Evolutionary conservation across 2,888 invertebrate genomes (phyloP).

Genomic region (Archips crataeganus): DNA sequence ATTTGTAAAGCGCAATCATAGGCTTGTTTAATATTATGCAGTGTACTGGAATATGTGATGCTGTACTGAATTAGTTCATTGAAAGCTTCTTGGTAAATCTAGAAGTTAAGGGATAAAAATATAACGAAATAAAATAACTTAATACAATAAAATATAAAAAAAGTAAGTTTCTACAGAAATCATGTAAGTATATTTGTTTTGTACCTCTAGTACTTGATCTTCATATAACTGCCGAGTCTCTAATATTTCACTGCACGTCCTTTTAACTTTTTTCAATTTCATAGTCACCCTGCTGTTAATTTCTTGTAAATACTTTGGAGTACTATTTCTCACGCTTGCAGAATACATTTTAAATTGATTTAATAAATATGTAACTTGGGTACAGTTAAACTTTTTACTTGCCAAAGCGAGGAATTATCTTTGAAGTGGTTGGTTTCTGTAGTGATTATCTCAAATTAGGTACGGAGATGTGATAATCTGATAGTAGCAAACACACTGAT

Average conservation of each 20-base stretch:
- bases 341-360: constrained; percentile 25
- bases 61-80: constrained; percentile 63
- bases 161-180: neutral
- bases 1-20: constrained; percentile 72
- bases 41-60: constrained; percentile 67
- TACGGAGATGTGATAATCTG: neutral
- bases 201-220: constrained; percentile 69
- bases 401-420: constrained; percentile 1
- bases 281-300: constrained; percentile 59
- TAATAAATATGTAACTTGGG: neutral
- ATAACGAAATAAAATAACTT: neutral
- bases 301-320: constrained; percentile 69
- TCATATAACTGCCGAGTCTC: constrained; percentile 64
- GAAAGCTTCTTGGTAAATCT: constrained; percentile 76
- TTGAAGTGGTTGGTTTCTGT: constrained; percentile 57
- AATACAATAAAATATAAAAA: neutral
- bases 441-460: constrained; percentile 62
- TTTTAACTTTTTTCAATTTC: constrained; percentile 62
- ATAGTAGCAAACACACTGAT: neutral
- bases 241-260: constrained; percentile 60
- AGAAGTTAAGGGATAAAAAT: constrained; percentile 1
- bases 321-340: constrained; percentile 41
- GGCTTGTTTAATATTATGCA: constrained; percentile 69
- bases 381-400: neutral
- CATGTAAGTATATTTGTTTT: neutral